These are phyloP conservation scores for Aphaenogaster rudis DNA, from an alignment of 1,140 invertebrate species.

Conservation along the genomic window DNA sequence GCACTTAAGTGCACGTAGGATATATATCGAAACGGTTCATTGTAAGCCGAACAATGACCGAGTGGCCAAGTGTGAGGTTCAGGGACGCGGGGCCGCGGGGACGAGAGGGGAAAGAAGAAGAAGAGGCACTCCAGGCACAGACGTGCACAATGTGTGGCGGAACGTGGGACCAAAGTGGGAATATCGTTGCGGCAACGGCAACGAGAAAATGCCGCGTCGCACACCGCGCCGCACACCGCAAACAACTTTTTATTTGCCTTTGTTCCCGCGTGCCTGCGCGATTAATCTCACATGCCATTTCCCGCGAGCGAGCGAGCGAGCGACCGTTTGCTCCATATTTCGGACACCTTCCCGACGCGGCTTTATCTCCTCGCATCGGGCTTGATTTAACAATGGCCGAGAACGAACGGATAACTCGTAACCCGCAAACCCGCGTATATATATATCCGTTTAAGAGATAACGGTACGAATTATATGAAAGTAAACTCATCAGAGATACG, in stretches of 20 bases:
- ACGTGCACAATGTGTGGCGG: constrained; percentile 49
- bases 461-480: constrained; percentile 22
- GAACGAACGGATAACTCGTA: constrained; percentile 4
- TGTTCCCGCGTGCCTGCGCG: constrained; percentile 39
- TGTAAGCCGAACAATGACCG: constrained; percentile 74
- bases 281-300: constrained; percentile 55
- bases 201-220: constrained; percentile 11
- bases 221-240: constrained; percentile 3
- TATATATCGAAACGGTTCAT: constrained; percentile 75
- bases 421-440: not conserved
- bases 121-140: constrained; percentile 45
- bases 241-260: constrained; percentile 48
- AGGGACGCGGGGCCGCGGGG: constrained; percentile 61
- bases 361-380: constrained; percentile 24
- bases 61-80: constrained; percentile 76
- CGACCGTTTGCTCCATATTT: constrained; percentile 59
- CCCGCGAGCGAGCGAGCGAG: constrained; percentile 23
- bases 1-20: constrained; percentile 45
- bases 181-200: constrained; percentile 31
- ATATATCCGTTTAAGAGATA: constrained; percentile 38
- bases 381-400: constrained; percentile 23
- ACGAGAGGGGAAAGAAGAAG: constrained; percentile 30
- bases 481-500: not conserved
- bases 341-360: constrained; percentile 9
- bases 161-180: constrained; percentile 50